Evolutionary conservation across 1,140 invertebrate genomes (phyloP), one percentile per base, ranked within the genome.

Genomic region (Drosophila funebris): DNA sequence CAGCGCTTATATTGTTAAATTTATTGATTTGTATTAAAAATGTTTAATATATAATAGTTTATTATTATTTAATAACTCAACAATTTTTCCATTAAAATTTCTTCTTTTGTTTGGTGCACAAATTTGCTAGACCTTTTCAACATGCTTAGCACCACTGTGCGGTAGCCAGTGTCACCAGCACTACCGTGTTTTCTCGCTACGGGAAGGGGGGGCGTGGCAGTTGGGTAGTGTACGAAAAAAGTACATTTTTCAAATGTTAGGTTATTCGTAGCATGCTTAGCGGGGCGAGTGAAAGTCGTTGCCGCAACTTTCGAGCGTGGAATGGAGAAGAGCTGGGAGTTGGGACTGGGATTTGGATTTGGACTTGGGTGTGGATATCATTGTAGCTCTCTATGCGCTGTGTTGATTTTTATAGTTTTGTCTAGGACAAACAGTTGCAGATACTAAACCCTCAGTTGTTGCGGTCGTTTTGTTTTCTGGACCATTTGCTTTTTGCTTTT

Each of bases 201-300:
- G 36, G 8, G 27, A 60, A 43, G 7, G n/a, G 29, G 43, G 57
- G 11, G 4, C 9, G 20, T 8, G 29, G 7, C 13, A 29, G 22
- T 29, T 4, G 48, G 37, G 18, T 22, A 74, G 61, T 75, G 80
- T 62, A 76, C n/a, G n/a, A n/a, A 73, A 90, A 90, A 90, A 90
- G 83, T 90, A 82, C 58, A 90, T 90, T 90, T 90, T 90, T 90
- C 89, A 90, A 90, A 90, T 90, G 78, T 69, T 82, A 76, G 63
- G 57, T 68, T 88, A 81, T 76, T 64, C 50, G 83, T 66, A 76
- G 82, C 71, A 73, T 76, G 72, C 78, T 73, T 83, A 70, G 63
- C 48, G 56, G 61, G 64, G 68, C 78, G 75, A 75, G 83, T 66
- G 78, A 83, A 83, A 87, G 71, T 88, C 66, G 64, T 60, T 57